These are phyloP conservation scores for Drosophila equinoxialis DNA, from an alignment of 1,140 invertebrate genomes.

Conservation along the genomic window DNA sequence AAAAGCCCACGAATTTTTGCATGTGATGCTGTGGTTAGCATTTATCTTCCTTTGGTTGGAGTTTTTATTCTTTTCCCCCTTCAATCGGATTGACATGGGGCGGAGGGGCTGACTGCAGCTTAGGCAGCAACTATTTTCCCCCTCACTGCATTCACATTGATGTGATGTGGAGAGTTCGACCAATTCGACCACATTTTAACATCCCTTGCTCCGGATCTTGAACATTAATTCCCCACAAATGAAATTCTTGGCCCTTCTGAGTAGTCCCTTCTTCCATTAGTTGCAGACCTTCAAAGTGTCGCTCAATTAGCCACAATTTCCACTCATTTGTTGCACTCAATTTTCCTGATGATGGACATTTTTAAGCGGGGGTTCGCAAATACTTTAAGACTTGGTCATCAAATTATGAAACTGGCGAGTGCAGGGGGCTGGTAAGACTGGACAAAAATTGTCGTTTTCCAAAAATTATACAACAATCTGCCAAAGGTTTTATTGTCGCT, in stretches of 20 bases:
- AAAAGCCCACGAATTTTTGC: slow-evolving; percentile 55
- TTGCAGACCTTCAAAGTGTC: not conserved
- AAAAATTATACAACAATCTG: slow-evolving; percentile 2
- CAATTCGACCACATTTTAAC: slow-evolving; percentile 10
- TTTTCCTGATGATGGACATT: slow-evolving; percentile 13
- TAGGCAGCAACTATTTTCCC: slow-evolving; percentile 12
- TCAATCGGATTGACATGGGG: not conserved
- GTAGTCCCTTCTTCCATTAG: slow-evolving; percentile 18
- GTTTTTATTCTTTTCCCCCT: slow-evolving; percentile 27
- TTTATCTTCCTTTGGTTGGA: slow-evolving; percentile 38
- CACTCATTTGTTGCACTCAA: slow-evolving; percentile 37
- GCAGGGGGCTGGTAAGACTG: not conserved
- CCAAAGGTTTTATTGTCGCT: slow-evolving; percentile 36
- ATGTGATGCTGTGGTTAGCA: slow-evolving; percentile 44
- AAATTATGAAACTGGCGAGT: slow-evolving; percentile 20
- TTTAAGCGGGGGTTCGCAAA: slow-evolving; percentile 10
- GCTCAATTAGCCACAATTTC: slow-evolving; percentile 37
- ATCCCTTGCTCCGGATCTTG: not conserved
- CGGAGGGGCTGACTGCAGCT: slow-evolving; percentile 19
- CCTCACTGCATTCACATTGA: slow-evolving; percentile 34
- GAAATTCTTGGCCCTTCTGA: not conserved
- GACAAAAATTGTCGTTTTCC: not conserved
- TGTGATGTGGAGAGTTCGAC: slow-evolving; percentile 24
- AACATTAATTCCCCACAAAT: no score
- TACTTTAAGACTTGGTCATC: slow-evolving; percentile 29